Evolutionary conservation across 2,113 vertebrate species (phyloP).

Genomic region (Gopherus evgoodei): DNA sequence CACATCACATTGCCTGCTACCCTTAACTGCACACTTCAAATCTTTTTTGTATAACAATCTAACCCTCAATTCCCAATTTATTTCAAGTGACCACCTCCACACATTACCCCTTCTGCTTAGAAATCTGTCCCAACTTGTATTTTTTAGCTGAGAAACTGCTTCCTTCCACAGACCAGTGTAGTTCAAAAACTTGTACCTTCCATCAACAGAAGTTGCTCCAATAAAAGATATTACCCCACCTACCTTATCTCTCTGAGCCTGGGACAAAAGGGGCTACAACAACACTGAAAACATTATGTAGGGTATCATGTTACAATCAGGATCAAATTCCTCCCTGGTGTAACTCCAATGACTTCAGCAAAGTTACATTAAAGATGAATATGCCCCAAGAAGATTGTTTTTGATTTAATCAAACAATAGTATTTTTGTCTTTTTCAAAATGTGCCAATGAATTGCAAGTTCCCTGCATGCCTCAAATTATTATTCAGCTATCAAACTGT

Average conservation of each 20-base stretch:
- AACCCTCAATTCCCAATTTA: neutral
- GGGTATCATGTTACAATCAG: neutral
- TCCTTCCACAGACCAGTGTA: neutral
- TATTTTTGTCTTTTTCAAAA: conserved; percentile 44
- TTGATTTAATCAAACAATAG: conserved; percentile 1
- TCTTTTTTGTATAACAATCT: neutral
- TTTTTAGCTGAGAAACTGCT: no score
- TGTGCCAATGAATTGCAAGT: neutral
- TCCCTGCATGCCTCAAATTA: neutral
- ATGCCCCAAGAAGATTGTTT: neutral
- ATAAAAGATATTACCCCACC: neutral
- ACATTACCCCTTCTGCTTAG: neutral
- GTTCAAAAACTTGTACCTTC: neutral
- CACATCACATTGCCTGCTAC: neutral
- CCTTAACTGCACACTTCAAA: neutral
- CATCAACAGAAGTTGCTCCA: neutral
- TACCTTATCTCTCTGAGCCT: neutral
- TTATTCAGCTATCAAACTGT: neutral
- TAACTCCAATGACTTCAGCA: neutral
- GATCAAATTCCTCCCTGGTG: conserved; percentile 37
- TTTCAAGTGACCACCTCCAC: neutral
- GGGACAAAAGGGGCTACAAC: neutral
- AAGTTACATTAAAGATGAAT: neutral
- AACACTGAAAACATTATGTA: neutral
- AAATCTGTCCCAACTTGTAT: no score